Conservation (phyloP, 1,140 invertebrate genomes). For the Cepaea nemoralis region DNA sequence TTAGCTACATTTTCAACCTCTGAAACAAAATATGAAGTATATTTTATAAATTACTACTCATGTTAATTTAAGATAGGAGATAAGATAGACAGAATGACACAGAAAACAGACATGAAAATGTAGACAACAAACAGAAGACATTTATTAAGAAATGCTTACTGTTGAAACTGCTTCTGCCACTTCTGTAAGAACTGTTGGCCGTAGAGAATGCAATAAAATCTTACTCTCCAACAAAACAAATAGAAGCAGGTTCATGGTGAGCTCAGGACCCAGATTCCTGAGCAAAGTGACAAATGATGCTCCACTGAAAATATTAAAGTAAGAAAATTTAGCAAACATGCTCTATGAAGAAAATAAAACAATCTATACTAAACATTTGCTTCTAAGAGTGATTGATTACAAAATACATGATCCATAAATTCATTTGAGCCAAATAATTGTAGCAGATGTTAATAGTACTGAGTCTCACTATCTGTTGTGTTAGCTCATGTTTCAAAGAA, state of each 20-base stretch:
- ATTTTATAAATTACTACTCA: background rate
- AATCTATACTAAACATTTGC: no score
- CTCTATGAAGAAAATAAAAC: no score
- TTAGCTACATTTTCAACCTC: background rate
- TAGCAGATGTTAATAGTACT: no score
- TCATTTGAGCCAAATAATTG: no score
- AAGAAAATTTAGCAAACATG: no score
- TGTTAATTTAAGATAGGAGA: background rate
- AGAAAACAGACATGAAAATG: background rate
- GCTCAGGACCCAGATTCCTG: constrained; percentile 92
- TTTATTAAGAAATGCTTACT: constrained; percentile 67
- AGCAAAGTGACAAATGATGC: constrained; percentile 93
- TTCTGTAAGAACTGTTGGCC: constrained; percentile 94
- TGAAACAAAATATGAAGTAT: background rate
- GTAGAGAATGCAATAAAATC: constrained; percentile 94
- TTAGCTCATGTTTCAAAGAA: no score
- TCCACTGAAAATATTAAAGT: constrained; percentile 78
- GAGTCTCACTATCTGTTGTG: no score
- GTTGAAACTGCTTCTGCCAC: constrained; percentile 99
- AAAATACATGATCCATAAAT: no score
- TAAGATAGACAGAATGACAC: background rate
- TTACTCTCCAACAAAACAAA: constrained; percentile 96
- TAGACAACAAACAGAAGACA: background rate
- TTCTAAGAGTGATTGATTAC: no score
- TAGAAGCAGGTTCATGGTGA: constrained; percentile 90